Base-by-base conservation (phyloP, 2,888 invertebrate species). In the Nemurella pictetii region DNA sequence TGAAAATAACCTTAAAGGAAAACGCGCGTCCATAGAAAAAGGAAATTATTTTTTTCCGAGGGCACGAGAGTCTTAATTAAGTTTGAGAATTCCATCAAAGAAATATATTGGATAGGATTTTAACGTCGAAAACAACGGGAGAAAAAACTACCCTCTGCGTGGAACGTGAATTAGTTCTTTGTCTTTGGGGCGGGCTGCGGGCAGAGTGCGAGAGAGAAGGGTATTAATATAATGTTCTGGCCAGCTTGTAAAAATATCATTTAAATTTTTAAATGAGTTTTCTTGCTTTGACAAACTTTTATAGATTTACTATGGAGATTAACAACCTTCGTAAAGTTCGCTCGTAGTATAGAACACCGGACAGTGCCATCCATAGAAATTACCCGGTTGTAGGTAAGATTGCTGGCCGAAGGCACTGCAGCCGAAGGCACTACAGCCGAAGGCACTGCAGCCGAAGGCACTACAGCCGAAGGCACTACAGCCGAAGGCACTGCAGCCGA, bases 61-160 rank as follows among this genome's bases (percentile, higher is more conserved):
- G 29, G 81, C 20, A 26, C 30, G 74, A 75, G 29, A 78, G 83
- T 83, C 83, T 83, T 85, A 85, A 85, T 85, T 85, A 83, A 85
- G 73, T 83, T 85, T 73, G 80, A 83, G 55, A 55, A 80, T 83
- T 72, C 77, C 83, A 73, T 85, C 85, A 85, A 85, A 85, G 85
- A 83, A 85, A 85, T 83, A 85, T 83, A 85, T 85, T 85, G 85
- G 85, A 83, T 83, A 73, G 83, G 73, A 83, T 85, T 85, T 85
- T 77, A 85, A 83, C 83, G 83, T 83, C 83, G 83, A 83, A 83
- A 83, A 83, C 55, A 82, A 72, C 29, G 82, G 29, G 25, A 82
- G 72, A 28, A 72, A 82, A 29, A 30, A 3, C 26, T 75, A 20
- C 55, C 15, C 55, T 55, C 55, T 7, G 15, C 20, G 55, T 12